Evolutionary conservation across 2,113 vertebrate species (phyloP), one percentile per base, ranked within the genome.

Genomic region (Telmatochromis sp.): DNA sequence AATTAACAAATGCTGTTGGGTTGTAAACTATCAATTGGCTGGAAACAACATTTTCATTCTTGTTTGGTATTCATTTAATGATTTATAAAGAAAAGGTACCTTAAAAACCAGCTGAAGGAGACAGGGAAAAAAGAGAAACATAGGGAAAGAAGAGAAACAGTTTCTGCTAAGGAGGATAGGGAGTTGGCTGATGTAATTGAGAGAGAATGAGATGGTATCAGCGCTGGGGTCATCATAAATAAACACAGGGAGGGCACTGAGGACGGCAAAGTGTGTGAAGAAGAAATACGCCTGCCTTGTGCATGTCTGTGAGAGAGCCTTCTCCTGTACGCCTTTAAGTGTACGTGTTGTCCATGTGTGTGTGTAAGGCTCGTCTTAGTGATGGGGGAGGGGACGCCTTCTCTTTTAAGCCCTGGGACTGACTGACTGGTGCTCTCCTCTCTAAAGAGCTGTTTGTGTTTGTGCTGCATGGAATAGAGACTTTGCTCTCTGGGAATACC

Each of bases 151-250:
- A 91, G 89, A 83, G 88, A 92, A 92, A 89, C 91, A 85, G 83
- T 92, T 93, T 63, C 88, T 83, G 85, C 87, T 73, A 87, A 88
- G 89, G 90, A 91, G 88, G 92, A 87, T 42, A 82, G 91, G 92
- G 91, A 93, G 93, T 93, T 88, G 91, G 94, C 90, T 94, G 95
- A 94, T 95, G 95, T 95, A 95, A 96, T 94, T 95, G 95, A 96
- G 95, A 95, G 95, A 94, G 95, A 95, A 96, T 94, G 91, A 95
- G 94, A 97, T 95, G 83, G 89, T 93, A 96, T 96, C 96, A 95
- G 93, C 89, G 70, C 86, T 75, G 91, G 92, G 93, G 93, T 95
- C 81, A 82, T 90, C 92, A 89, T 93, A 94, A 94, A 95, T 94
- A 96, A 96, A 96, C 95, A 96, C 60, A 91, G 91, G 88, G 93